phyloP scores from a whole-genome alignment of 2,888 invertebrate genomes.

The Malacosoma neustria region DNA sequence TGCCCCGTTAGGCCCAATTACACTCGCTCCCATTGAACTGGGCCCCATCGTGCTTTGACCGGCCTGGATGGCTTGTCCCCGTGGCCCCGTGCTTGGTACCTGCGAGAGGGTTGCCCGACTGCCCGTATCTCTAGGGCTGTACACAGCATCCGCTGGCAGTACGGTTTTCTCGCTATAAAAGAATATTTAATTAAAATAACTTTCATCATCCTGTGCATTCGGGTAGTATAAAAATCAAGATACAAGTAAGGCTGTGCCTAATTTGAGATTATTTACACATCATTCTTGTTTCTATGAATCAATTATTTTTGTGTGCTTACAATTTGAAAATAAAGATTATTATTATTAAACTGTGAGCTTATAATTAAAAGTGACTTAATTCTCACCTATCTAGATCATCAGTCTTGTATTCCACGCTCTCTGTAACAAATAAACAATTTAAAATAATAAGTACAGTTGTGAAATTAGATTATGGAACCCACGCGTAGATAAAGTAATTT shows the following conservation, averaged over 20 bases:
- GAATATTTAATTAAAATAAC: no score
- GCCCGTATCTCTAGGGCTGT: constrained; percentile 64
- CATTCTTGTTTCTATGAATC: no score
- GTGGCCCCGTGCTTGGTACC: constrained; percentile 44
- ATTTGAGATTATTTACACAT: no score
- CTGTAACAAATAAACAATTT: constrained; percentile 64
- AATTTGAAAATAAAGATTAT: no score
- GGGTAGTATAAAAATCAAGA: no score
- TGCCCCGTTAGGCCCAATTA: constrained; percentile 22
- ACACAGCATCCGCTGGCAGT: constrained; percentile 84
- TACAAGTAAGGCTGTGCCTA: no score
- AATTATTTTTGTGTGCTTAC: no score
- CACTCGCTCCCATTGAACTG: constrained; percentile 82
- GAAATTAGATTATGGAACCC: not conserved
- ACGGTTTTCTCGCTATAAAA: constrained; percentile 68
- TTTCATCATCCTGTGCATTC: no score
- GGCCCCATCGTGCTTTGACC: constrained; percentile 68
- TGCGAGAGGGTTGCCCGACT: constrained; percentile 1
- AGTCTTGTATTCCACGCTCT: constrained; percentile 88
- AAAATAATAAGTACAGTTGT: not conserved
- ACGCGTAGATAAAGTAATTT: no score
- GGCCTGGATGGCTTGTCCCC: constrained; percentile 17
- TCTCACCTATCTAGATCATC: constrained; percentile 89
- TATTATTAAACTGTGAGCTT: no score
- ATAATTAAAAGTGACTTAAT: no score